These are phyloP conservation scores for Argyra leucocephala DNA, from an alignment of 2,888 invertebrate species.

Conservation along the genomic window DNA sequence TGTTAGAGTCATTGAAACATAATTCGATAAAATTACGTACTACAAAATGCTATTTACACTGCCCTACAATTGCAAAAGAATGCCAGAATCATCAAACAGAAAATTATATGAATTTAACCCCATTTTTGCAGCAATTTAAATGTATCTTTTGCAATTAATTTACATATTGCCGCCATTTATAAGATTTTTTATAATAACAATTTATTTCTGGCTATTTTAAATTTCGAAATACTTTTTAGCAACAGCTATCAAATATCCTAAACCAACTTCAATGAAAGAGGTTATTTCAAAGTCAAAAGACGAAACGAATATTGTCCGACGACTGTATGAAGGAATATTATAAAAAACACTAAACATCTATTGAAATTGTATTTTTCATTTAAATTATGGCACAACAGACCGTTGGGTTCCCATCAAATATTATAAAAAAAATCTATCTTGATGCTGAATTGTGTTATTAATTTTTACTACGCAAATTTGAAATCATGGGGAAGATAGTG, in stretches of 20 bases:
- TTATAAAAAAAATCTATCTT: slow-evolving; percentile 55
- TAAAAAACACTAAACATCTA: slow-evolving; percentile 51
- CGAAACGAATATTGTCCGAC: slow-evolving; percentile 68
- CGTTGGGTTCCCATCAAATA: slow-evolving; percentile 73
- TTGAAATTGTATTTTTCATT: slow-evolving; percentile 69
- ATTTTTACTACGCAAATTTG: slow-evolving; percentile 63
- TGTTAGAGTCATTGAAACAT: slow-evolving; percentile 59
- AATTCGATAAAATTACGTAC: slow-evolving; percentile 48
- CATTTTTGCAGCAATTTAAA: slow-evolving; percentile 44
- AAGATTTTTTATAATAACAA: slow-evolving; percentile 45
- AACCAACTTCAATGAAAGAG: slow-evolving; percentile 52
- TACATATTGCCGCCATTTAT: slow-evolving; percentile 49
- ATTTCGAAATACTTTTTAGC: slow-evolving; percentile 47
- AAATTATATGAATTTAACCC: slow-evolving; percentile 53
- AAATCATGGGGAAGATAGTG: slow-evolving; percentile 47
- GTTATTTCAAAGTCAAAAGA: slow-evolving; percentile 63
- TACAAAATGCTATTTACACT: slow-evolving; percentile 62
- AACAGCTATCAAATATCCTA: slow-evolving; percentile 49
- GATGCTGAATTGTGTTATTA: slow-evolving; percentile 60
- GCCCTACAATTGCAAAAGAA: slow-evolving; percentile 80
- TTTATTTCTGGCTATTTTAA: slow-evolving; percentile 49
- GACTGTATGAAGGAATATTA: slow-evolving; percentile 54
- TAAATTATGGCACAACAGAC: slow-evolving; percentile 71
- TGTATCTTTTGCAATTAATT: slow-evolving; percentile 47
- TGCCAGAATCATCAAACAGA: slow-evolving; percentile 71